These are phyloP conservation scores for Orthonychiurus folsomi DNA, from an alignment of 2,888 invertebrate genomes.

Conservation along the genomic window DNA sequence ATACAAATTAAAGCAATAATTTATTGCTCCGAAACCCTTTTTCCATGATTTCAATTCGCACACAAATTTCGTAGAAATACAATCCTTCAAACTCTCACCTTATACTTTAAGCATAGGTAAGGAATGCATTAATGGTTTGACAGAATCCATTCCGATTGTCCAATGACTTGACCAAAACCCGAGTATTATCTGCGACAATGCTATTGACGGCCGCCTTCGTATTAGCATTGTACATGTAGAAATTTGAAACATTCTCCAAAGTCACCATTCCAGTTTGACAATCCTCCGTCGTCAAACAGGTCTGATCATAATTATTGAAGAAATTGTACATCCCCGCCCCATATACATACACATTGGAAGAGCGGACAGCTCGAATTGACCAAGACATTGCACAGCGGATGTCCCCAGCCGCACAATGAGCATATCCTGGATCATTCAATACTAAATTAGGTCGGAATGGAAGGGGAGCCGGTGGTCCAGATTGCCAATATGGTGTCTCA, in stretches of 20 bases:
- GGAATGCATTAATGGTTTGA: slow-evolving; percentile 33
- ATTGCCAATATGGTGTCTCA: slow-evolving; percentile 36
- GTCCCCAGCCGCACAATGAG: slow-evolving; percentile 22
- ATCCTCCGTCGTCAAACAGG: slow-evolving; percentile 30
- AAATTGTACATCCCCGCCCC: slow-evolving; percentile 39
- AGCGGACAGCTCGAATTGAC: slow-evolving; percentile 19
- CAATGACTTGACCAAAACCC: slow-evolving; percentile 19
- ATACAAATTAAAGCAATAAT: no score
- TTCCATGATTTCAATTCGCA: no score
- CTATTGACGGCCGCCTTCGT: slow-evolving; percentile 34
- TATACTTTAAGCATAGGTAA: slow-evolving; percentile 17
- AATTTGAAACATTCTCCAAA: slow-evolving; percentile 23
- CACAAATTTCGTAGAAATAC: no score
- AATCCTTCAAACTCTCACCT: background rate
- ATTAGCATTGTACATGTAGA: slow-evolving; percentile 33
- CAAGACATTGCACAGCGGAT: slow-evolving; percentile 27
- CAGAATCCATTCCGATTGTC: slow-evolving; percentile 35
- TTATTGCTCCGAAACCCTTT: no score
- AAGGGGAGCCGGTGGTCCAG: slow-evolving; percentile 30
- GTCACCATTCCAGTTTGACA: slow-evolving; percentile 33
- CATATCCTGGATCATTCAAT: slow-evolving; percentile 28
- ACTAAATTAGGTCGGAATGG: slow-evolving; percentile 24
- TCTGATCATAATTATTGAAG: slow-evolving; percentile 35
- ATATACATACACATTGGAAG: slow-evolving; percentile 30
- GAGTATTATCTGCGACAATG: slow-evolving; percentile 21